These are phyloP conservation scores for Acestrorhynchus altus DNA, from an alignment of 2,797 vertebrate genomes.

Conservation along the genomic window DNA sequence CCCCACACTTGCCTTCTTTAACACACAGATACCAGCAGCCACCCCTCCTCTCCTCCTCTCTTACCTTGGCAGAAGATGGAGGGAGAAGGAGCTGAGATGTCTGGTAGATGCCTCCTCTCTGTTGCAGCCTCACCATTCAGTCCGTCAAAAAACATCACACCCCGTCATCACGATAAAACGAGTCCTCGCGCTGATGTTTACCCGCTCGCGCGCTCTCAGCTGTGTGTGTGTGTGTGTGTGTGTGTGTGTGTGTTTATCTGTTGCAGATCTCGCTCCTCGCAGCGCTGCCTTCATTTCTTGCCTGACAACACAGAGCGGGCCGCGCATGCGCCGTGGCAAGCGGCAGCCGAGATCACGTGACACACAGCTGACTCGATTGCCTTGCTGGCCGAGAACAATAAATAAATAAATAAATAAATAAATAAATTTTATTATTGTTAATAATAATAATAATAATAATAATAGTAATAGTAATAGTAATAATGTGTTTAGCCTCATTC, in stretches of 20 bases:
- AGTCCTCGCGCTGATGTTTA: too few relatives aligned
- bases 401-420: too few relatives aligned
- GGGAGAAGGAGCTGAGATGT: slow-evolving; percentile 73
- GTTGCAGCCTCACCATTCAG: slow-evolving; percentile 57
- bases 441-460: too few relatives aligned
- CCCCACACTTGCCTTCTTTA: neutral
- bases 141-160: too few relatives aligned
- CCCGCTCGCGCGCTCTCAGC: neutral
- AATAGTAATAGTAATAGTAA: too few relatives aligned
- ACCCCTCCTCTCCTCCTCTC: slow-evolving; percentile 35
- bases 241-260: slow-evolving; percentile 79
- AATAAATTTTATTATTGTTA: too few relatives aligned
- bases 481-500: too few relatives aligned
- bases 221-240: slow-evolving; percentile 30
- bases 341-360: slow-evolving; percentile 78
- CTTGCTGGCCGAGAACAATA: neutral
- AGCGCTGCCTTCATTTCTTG: slow-evolving; percentile 80
- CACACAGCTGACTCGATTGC: slow-evolving; percentile 77
- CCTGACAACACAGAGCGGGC: slow-evolving; percentile 82
- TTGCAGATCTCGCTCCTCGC: slow-evolving; percentile 78
- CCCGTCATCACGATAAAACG: too few relatives aligned
- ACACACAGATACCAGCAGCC: slow-evolving; percentile 41
- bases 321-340: slow-evolving; percentile 81
- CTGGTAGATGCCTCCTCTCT: slow-evolving; percentile 65
- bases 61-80: slow-evolving; percentile 79